Evolutionary conservation across 1,140 invertebrate species (phyloP).

Genomic region (Drosophila oshimai): DNA sequence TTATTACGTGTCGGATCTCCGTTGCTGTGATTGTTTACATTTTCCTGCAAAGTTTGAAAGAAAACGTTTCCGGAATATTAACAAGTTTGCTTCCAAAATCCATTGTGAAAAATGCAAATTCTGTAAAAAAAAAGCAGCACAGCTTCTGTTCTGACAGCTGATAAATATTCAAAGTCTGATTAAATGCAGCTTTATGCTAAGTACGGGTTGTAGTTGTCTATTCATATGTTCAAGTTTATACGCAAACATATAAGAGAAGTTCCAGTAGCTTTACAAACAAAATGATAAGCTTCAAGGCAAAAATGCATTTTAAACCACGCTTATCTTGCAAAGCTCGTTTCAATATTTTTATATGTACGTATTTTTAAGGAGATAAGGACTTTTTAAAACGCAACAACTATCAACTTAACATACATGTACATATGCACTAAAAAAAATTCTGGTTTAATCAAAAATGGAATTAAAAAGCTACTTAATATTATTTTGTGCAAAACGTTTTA

Average conservation of each 20-base stretch:
- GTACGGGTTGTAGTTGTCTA: not conserved
- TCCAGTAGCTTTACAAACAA: not conserved
- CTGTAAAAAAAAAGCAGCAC: not conserved
- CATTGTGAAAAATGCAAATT: constrained; percentile 6
- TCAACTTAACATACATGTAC: too few relatives aligned
- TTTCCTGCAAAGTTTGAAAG: constrained; percentile 29
- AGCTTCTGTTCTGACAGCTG: not conserved
- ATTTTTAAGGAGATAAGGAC: too few relatives aligned
- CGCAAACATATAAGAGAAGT: not conserved
- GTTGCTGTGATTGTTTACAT: constrained; percentile 32
- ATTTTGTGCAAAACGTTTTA: too few relatives aligned
- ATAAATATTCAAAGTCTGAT: not conserved
- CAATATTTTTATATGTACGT: too few relatives aligned
- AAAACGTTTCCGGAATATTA: constrained; percentile 6
- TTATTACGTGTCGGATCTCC: constrained; percentile 22
- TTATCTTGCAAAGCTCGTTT: not conserved
- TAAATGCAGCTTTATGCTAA: constrained; percentile 1
- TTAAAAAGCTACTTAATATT: too few relatives aligned
- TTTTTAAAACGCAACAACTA: too few relatives aligned
- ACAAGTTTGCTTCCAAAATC: not conserved
- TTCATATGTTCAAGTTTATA: not conserved
- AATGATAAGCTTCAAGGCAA: not conserved
- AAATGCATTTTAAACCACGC: not conserved
- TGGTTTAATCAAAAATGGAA: too few relatives aligned
- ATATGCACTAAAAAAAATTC: too few relatives aligned